Base-by-base conservation (phyloP, 2,797 vertebrate species). In the Thalassophryne amazonica region DNA sequence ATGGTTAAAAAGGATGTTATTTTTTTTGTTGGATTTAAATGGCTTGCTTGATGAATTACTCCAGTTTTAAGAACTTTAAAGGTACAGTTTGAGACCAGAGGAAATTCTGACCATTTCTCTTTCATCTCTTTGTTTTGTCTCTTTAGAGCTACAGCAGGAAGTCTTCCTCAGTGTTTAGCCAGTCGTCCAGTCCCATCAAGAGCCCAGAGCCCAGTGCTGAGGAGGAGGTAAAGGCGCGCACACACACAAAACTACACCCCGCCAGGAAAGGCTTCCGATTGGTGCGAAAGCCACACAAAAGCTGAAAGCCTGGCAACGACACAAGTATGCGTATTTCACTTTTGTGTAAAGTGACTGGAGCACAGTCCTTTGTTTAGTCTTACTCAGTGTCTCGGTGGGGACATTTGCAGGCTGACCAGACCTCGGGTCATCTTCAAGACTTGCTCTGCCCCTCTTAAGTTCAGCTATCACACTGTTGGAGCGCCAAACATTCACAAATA, bases 121-220 rank as follows among this genome's bases (percentile, higher is more conserved):
- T 22, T 10, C 7, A 45, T 25, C 13, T 45, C 20, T 23, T 2
- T 5, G 2, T 18, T n/a, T 1, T 14, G 17, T 37, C 5, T 39
- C 4, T 65, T n/a, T 60, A 91, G 89, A 76, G 18, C 40, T 2
- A 52, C 40, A 84, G 79, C 22, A 48, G 76, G 17, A 73, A 75
- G 46, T 75, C 81, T 6, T 82, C 86, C 0, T 84, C 83, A 0
- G 69, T 79, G 25, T 76, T 80, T 76, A 91, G 89, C 73, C 84
- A 75, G 2, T 49, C 36, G 0, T 63, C 87, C 50, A 87, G 85
- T 58, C 84, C 89, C 0, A 19, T 66, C n/a, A 89, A 89, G 81
- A 91, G 78, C 33, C 85, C 87, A 0, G 80, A 54, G 39, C 77
- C 76, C 0, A 54, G 63, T 7, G 6, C 22, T 0, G 69, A 77